Base-by-base conservation (phyloP, 37 sponge, comb jelly and placozoan species). In the Halisarca cf. caerulea region DNA sequence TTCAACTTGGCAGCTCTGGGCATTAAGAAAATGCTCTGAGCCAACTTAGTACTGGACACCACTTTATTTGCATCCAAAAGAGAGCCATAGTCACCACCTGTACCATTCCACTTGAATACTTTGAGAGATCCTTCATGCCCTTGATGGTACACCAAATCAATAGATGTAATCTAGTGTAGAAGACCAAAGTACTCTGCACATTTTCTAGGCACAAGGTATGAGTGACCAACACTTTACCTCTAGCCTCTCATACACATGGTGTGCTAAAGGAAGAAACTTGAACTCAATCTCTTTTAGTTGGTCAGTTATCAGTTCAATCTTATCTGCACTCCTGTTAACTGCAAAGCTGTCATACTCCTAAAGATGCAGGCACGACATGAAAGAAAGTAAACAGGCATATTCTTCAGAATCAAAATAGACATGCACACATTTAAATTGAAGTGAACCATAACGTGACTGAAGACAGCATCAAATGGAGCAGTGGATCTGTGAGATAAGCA, bases 261-360 rank as follows among this genome's bases (percentile, higher is more conserved):
- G 25, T 9, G 77, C 42, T 37, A 74, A 24, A 1, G 77, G 77
- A 24, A 74, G 77, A 43, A 74, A 42, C n/a, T 37, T 15, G 24
- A 74, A 74, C 2, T 74, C 77, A 74, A 74, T 41, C 23, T 39
- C n/a, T 25, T 74, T 37, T 6, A 40, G 18, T 39, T 74, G 38
- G 15, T 41, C 36, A 40, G 77, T 33, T 17, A 74, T 39, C 77
- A 74, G 44, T 74, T 74, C 77, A 74, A 74, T 74, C 45, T 40
- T 43, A 17, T 39, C 42, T 17, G n/a, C 9, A 1, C 9, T 37
- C 32, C 18, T n/a, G 36, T 23, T 74, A 20, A 40, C 42, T 8
- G 43, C 39, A 21, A 74, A 74, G 23, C 36, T 37, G 45, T 74
- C 45, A 23, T 74, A 74, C 6, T 74, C 77, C 77, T 74, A 74